These are phyloP conservation scores for Rhogogaster chlorosoma DNA, from an alignment of 2,888 invertebrate genomes.

Conservation along the genomic window DNA sequence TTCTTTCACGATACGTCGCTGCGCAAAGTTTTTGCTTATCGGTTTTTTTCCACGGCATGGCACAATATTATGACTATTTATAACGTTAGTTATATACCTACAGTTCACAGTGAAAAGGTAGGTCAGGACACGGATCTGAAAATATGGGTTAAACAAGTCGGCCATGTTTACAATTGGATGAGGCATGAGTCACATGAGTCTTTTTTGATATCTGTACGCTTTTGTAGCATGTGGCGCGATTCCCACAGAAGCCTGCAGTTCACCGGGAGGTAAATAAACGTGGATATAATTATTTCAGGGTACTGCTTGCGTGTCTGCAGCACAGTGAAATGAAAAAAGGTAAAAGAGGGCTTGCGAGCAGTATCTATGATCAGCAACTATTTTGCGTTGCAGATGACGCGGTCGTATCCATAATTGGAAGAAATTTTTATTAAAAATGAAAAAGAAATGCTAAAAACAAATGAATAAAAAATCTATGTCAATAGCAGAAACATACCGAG, in stretches of 20 bases:
- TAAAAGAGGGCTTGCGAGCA: neutral
- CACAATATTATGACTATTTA: neutral
- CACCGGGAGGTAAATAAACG: neutral
- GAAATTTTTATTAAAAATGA: neutral
- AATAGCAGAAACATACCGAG: no score
- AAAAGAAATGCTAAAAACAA: no score
- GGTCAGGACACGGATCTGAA: neutral
- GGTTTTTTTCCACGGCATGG: no score
- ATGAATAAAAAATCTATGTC: no score
- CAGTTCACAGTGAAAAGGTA: neutral
- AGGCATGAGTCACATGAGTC: constrained; percentile 6
- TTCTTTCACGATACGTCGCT: no score
- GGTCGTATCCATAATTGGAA: neutral
- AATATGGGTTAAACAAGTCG: constrained; percentile 5
- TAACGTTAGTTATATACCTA: neutral
- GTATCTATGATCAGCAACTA: neutral
- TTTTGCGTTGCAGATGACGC: neutral
- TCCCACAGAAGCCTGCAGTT: neutral
- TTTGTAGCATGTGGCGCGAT: neutral
- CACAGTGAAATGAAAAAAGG: neutral
- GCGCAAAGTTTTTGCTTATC: no score
- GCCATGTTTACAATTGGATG: constrained; percentile 8
- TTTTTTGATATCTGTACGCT: neutral
- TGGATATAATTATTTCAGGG: constrained; percentile 24
- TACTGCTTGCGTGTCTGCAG: neutral